Evolutionary conservation across 2,797 vertebrate species (phyloP), one percentile per base, ranked within the genome.

Genomic region (Ammospiza maritima): DNA sequence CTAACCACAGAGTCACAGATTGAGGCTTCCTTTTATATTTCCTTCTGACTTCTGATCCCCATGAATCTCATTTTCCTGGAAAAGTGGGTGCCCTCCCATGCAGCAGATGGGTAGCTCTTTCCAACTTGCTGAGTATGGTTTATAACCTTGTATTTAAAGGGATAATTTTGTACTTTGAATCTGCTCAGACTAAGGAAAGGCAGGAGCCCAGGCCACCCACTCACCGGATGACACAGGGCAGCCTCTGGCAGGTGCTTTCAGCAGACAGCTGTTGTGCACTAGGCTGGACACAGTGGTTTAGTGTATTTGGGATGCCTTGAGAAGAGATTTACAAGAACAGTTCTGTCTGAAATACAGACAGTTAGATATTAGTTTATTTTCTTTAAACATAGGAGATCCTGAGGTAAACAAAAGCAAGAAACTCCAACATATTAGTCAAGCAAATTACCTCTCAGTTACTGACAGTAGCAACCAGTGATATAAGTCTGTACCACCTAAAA

Each of bases 101-200:
- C 48, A 85, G 48, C 44, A 57, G 64, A 66, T 22, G 27, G 18
- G 13, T 45, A 89, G 40, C 48, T 79, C 34, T 48, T 95, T 53
- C 45, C 64, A 64, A 25, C 53, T 74, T 65, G 50, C 79, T 5
- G 5, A 72, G 50, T 36, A 61, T 61, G 50, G 45, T 61, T 93
- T 87, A 89, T 77, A 95, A 80, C 65, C 42, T 89, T 85, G 32
- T 53, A 80, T 83, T 93, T 88, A 93, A 89, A 82, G 57, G 27
- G 75, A 71, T 95, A 92, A 89, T 88, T 93, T 88, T 67, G 45
- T 79, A 42, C 18, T 60, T 76, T 10, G 29, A 67, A 60, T 73
- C 75, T 74, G 9, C 53, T 89, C 57, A 77, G 53, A 22, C 67
- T 36, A 47, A 80, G 50, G 57, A 76, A 56, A 85, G 57, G 29